A percentile compares a stretch with the other conserved stretches of the same genome.
Evolutionary conservation across 2,797 vertebrate genomes (phyloP).

Genomic region (Phoebastria nigripes): DNA sequence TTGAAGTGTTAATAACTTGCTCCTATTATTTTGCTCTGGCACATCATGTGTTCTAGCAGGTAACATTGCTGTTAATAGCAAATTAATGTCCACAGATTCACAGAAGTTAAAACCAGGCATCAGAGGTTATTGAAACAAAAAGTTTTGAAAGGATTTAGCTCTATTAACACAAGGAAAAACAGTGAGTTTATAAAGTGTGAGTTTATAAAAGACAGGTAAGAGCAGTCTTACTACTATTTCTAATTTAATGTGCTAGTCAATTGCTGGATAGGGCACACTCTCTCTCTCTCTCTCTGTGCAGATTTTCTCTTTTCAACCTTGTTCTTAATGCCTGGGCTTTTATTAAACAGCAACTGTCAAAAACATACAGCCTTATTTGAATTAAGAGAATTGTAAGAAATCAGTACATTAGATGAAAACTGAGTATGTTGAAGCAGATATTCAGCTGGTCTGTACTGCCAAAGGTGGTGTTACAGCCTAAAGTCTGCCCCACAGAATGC

Average conservation of each 20-base stretch:
- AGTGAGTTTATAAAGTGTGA: neutral
- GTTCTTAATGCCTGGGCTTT: neutral
- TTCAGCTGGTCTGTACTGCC: neutral
- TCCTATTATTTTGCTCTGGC: constrained; percentile 26
- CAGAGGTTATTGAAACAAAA: neutral
- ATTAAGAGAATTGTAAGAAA: neutral
- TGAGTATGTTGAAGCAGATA: neutral
- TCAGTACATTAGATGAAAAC: neutral
- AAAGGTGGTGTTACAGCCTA: neutral
- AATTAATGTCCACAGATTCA: neutral
- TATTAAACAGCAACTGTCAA: neutral
- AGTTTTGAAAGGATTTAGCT: neutral
- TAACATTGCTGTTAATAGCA: neutral
- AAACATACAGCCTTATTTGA: neutral
- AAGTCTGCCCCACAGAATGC: neutral
- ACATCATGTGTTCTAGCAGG: constrained; percentile 8
- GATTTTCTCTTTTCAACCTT: neutral
- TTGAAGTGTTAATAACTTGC: constrained; percentile 70
- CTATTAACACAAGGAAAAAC: neutral
- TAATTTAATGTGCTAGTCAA: neutral
- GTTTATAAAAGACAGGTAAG: constrained; percentile 53
- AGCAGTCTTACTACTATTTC: neutral
- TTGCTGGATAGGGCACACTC: neutral
- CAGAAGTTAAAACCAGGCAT: neutral
- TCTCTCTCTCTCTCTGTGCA: neutral